Percentiles rank a stretch among this genome's conserved stretches.
phyloP scores from a whole-genome alignment of 2,113 vertebrate genomes.

The Sylvilagus bachmani region DNA sequence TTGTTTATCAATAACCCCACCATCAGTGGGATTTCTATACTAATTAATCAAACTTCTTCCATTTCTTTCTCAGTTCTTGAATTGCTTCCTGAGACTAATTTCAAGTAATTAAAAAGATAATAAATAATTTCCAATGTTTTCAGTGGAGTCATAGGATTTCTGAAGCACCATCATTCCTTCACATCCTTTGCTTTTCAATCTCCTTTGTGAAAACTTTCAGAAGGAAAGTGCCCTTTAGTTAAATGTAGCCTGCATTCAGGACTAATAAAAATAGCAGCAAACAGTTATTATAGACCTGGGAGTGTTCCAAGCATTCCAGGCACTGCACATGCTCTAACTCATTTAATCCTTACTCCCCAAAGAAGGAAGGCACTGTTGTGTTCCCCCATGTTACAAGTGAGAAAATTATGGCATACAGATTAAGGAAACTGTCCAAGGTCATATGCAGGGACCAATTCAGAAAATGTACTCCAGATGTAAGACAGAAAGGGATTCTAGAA shows the following conservation, averaged over 20 bases:
- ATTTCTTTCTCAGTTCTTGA: slow-evolving; percentile 2
- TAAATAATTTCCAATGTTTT: neutral
- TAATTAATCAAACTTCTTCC: neutral
- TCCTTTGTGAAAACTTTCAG: neutral
- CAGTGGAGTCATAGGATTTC: neutral
- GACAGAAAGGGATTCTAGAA: neutral
- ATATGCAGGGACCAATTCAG: neutral
- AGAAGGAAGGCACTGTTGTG: neutral
- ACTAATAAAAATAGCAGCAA: neutral
- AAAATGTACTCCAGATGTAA: neutral
- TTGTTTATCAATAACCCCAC: neutral
- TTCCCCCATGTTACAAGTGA: neutral
- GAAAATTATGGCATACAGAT: neutral
- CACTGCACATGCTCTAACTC: neutral
- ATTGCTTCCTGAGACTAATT: slow-evolving; percentile 1
- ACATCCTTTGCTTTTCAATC: neutral
- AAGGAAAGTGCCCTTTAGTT: neutral
- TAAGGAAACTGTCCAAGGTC: neutral
- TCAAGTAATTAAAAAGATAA: neutral
- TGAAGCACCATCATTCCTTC: neutral
- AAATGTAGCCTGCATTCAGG: neutral
- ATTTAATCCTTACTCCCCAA: neutral
- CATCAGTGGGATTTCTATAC: neutral
- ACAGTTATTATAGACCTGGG: neutral
- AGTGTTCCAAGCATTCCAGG: neutral